Conservation (phyloP, 2,797 vertebrate genomes). For the Brachyalestes nurse region DNA sequence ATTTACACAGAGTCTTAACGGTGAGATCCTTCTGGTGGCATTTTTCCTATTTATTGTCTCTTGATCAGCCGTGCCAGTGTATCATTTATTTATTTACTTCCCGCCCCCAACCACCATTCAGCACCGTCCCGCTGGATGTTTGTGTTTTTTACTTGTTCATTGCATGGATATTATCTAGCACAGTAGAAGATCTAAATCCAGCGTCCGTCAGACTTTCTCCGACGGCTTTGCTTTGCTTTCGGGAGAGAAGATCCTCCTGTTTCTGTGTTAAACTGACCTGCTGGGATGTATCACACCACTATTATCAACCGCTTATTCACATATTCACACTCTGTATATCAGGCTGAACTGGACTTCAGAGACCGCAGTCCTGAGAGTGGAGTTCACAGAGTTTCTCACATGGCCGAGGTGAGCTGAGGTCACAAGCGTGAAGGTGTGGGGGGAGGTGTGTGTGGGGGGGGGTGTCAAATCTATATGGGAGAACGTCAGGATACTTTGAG, state of each 20-base stretch:
- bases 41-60: constrained; percentile 42
- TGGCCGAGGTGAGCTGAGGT: no score
- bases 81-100: constrained; percentile 41
- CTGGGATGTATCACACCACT: background rate
- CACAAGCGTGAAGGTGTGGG: no score
- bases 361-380: background rate
- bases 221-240: background rate
- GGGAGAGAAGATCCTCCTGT: background rate
- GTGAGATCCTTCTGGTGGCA: constrained; percentile 13
- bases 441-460: no score
- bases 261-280: background rate
- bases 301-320: background rate
- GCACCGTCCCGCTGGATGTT: background rate
- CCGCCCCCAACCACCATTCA: background rate
- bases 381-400: background rate
- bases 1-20: constrained; percentile 50
- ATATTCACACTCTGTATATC: background rate
- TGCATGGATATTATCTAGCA: constrained; percentile 50
- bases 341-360: background rate
- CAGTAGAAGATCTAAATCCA: constrained; percentile 3
- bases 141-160: constrained; percentile 23
- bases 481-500: no score
- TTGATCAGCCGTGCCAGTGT: constrained; percentile 34
- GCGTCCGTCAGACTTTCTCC: background rate
- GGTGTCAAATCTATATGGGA: no score